Base-by-base conservation (phyloP, 2,797 vertebrate genomes). In the Protosalanx chinensis region DNA sequence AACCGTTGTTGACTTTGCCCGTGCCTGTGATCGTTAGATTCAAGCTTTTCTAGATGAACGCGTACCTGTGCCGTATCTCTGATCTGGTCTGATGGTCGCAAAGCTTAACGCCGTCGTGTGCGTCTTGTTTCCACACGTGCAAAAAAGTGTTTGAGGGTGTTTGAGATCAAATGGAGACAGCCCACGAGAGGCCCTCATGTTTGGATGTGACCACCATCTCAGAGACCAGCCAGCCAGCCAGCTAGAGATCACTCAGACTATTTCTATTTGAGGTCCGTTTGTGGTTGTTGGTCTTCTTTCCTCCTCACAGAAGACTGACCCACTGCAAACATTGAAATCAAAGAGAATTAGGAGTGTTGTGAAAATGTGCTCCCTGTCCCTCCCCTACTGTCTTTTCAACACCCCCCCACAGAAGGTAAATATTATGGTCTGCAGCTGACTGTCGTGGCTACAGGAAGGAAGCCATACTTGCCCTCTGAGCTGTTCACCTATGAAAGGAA, bases 351-450 rank as follows among this genome's bases (percentile, higher is more conserved):
- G 61, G 29, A 70, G 30, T 29, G 20, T n/a, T 65, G 15, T 58
- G 62, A 75, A 56, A 18, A 51, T 56, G 12, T 53, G 15, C 27
- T n/a, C 13, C 4, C 56, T 53, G 10, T 32, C 51, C 35, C 62
- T 53, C 59, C 23, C 23, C 27, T 35, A 37, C 46, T 15, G 51
- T 2, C 60, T 30, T 57, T 46, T 51, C 35, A 70, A 35, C 60
- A 49, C 32, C 51, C 41, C 32, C 5, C 16, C n/a, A 49, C 64
- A 30, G 60, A 70, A 70, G 68, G 73, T 70, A 70, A 70, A 75
- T 70, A 70, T 75, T 75, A 58, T 70, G 66, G 67, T 75, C 68
- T 75, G 68, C 61, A 27, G 60, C 4, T 41, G 23, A n/a, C 64
- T 70, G 66, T 69, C 13, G 51, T 73, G 62, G 33, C 53, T 66